Evolutionary conservation across 64 coral and sea anemone species (phyloP).

Genomic region (Porites lutea): DNA sequence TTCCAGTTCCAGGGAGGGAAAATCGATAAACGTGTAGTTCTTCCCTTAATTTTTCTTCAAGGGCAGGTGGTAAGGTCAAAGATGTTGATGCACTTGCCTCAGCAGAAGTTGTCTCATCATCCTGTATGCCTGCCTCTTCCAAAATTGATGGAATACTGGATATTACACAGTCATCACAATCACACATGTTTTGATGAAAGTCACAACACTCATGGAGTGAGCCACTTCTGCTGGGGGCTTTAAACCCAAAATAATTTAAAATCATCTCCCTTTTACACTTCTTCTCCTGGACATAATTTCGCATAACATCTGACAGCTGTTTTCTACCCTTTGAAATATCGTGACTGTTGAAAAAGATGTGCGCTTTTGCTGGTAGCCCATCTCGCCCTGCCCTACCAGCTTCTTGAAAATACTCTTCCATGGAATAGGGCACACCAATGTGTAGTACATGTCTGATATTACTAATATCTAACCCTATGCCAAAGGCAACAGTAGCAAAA

Average conservation of each 20-base stretch:
- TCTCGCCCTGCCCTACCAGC: constrained; percentile 37
- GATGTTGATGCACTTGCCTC: not conserved
- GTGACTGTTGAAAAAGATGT: constrained; percentile 19
- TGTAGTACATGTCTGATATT: constrained; percentile 53
- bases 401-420: constrained; percentile 60
- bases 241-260: constrained; percentile 60
- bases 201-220: constrained; percentile 66
- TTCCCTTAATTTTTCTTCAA: constrained; percentile 11
- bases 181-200: constrained; percentile 42
- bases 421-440: constrained; percentile 54
- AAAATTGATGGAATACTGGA: too few relatives aligned
- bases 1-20: constrained; percentile 38
- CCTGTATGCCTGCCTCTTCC: not conserved
- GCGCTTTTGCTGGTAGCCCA: constrained; percentile 25
- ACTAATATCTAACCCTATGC: constrained; percentile 14
- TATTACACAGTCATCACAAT: constrained; percentile 50
- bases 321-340: constrained; percentile 53
- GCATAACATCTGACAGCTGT: constrained; percentile 50
- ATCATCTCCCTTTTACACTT: constrained; percentile 69
- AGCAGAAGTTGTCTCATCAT: not conserved
- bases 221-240: constrained; percentile 15
- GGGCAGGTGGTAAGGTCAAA: not conserved
- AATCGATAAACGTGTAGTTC: constrained; percentile 13
- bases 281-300: constrained; percentile 18
- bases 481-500: constrained; percentile 57